Base-by-base conservation (phyloP, 2,888 invertebrate genomes). In the Chloroclystis v-ata region DNA sequence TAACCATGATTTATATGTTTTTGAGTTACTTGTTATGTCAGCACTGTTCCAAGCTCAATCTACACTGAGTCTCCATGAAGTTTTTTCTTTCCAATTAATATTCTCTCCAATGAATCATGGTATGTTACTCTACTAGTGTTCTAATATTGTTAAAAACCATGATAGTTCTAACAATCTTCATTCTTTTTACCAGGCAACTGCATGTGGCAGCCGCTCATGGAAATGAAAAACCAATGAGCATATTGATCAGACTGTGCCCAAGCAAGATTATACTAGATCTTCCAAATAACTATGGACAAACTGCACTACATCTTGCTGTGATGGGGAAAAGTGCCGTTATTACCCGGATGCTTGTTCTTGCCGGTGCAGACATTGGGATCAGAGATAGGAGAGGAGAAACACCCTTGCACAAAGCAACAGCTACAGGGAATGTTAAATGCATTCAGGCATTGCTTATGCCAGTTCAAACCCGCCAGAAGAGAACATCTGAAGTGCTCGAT, bases 291-390 rank as follows among this genome's bases (percentile, higher is more conserved):
- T 89, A 91, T 45, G 91, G 92, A 4, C 93, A 94, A 65, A 93
- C 96, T 1, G 92, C 97, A 0, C 81, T 97, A n/a, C 97, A 97
- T 81, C 82, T 97, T 52, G 95, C 97, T 0, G 95, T 95, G 1
- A 84, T 95, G 57, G 94, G 93, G 28, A 89, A 91, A 7, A 94
- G 96, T 72, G 89, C 92, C 28, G 89, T 90, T 33, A 90, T 97
- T 37, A 92, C 93, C 1, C 89, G 96, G 54, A 91, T 93, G 83
- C 86, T 97, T 48, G 90, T 97, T 20, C 89, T 93, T 20, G 95
- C 95, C 1, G 97, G 97, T 11, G 96, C 96, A 13, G 74, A 90
- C 59, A 83, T 92, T 1, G 89, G 84, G 28, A 83, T 90, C 37
- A 88, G 95, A 38, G 95, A 97, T 70, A 81, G 90, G 42, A 83